Base-by-base conservation (phyloP, 2,888 invertebrate genomes). In the Pandemis cinnamomeana region DNA sequence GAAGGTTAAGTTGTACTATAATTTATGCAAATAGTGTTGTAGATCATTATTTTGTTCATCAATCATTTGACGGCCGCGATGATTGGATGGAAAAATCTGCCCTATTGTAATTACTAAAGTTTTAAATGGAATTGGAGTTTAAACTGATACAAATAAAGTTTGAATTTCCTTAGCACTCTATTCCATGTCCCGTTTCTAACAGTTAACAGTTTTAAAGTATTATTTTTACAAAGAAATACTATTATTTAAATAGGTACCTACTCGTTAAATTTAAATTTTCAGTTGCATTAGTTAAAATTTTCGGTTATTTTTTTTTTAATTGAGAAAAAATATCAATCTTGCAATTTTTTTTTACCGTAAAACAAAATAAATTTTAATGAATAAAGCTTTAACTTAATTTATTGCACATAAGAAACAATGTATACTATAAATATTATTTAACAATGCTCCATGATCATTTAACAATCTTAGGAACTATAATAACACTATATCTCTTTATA, bases 11-110 rank as follows among this genome's bases (percentile, higher is more conserved):
- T 66, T 71, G 4, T 5, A 20, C 58, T 58, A 58, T 27, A 74
- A 75, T 73, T 79, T 79, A 80, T 83, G 80, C 80, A 82, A 84
- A 81, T 81, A 81, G 71, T 79, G 72, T 69, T 73, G 61, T 69
- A 75, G 75, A 76, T 72, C 66, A 78, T 80, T 79, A 79, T 78
- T 75, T 11, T 5, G 76, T 77, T 67, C 82, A 85, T 86, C 80
- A 85, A 86, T 86, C 87, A 86, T 80, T 71, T 71, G 44, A 77
- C 78, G 20, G 48, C 66, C 36, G 13, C 42, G 41, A 61, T 67
- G 74, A 74, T 74, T 66, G 60, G 74, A 73, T 61, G 60, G 66
- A 36, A 72, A 51, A 10, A 64, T 61, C 27, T 42, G 15, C 60
- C 67, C 51, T 51, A 61, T 41, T 55, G 53, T 41, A 70, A 41